Evolutionary conservation across 2,888 invertebrate species (phyloP), one percentile per base, ranked within the genome.

Genomic region (Acrobasis suavella): DNA sequence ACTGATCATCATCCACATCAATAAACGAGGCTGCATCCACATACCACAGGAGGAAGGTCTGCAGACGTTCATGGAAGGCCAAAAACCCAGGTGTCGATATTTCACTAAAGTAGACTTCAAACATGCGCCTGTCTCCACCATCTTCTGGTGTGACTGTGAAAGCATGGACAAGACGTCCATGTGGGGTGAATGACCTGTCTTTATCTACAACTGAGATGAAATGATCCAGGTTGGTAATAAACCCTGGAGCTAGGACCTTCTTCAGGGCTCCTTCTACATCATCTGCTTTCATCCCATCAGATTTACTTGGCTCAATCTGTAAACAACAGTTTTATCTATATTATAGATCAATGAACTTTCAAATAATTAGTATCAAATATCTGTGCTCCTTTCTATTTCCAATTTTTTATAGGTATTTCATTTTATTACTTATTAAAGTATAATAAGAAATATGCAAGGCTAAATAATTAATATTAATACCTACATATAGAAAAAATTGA

Each of bases 11-110:
- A 82, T 97, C 96, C 5, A 96, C 93, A 86, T 99, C 98, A 71
- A 99, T 97, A 78, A 96, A 98, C 46, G 97, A 97, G 0, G 98
- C 98, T 14, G 97, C 98, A 93, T 99, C 99, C 71, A 99, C 97
- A 87, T 96, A 99, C 96, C 98, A 99, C 65, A 98, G 89, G 10
- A 99, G 93, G 78, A 98, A 97, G 0, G 98, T 97, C 88, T 99
- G 98, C 72, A 99, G 91, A 61, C 97, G 94, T 69, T 95, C 93
- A 82, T 98, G 97, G 82, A 96, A 98, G 6, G 94, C 93, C 37
- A 94, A 82, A 82, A 98, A 98, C 0, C 96, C 95, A 0, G 95
- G 94, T 60, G 94, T 93, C 14, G 94, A 93, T 69, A 95, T 94
- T 75, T 96, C 95, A 74, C 95, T 95, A 72, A 94, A 94, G 78